Conservation (phyloP, 2,797 vertebrate species). For the Thamnophis elegans region DNA sequence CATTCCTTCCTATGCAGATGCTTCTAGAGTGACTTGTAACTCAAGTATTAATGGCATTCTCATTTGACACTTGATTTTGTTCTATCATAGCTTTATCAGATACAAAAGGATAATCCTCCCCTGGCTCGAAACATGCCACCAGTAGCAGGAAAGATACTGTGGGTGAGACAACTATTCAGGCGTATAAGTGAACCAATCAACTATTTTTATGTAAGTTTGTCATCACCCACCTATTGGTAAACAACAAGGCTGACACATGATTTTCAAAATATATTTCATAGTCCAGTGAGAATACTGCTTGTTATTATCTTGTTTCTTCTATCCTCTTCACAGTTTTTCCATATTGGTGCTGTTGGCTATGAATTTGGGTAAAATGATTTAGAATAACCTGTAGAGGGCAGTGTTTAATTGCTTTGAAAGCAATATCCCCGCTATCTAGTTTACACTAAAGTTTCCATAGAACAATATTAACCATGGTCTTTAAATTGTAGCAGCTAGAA, state of each 20-base stretch:
- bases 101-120: slow-evolving; percentile 75
- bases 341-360: neutral
- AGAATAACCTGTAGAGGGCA: slow-evolving; percentile 21
- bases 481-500: neutral
- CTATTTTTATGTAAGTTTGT: slow-evolving; percentile 76
- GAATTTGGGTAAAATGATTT: neutral
- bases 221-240: neutral
- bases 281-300: neutral
- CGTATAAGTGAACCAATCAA: slow-evolving; percentile 79
- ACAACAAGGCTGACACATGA: neutral
- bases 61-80: neutral
- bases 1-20: neutral
- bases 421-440: neutral
- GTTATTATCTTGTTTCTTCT: neutral
- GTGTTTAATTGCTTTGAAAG: slow-evolving; percentile 5
- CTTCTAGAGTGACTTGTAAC: neutral
- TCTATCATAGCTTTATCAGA: slow-evolving; percentile 71
- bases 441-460: neutral
- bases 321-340: neutral
- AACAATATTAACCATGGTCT: neutral
- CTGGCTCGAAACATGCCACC: slow-evolving; percentile 79
- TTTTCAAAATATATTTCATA: neutral
- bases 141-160: slow-evolving; percentile 78
- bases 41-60: neutral
- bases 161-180: slow-evolving; percentile 80